phyloP scores from a whole-genome alignment of 2,797 vertebrate species.

The Parambassis ranga region DNA sequence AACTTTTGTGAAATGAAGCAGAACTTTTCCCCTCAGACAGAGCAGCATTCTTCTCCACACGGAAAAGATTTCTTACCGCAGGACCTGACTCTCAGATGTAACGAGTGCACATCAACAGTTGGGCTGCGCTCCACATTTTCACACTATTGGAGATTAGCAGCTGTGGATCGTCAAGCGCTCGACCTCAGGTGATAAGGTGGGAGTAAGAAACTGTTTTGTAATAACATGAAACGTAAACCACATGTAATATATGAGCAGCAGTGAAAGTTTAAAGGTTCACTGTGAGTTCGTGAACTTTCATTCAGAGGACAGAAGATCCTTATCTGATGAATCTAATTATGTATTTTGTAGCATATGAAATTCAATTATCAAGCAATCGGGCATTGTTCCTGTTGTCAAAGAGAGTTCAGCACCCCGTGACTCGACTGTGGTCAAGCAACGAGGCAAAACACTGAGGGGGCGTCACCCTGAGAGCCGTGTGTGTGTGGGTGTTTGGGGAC shows the following conservation, averaged over 20 bases:
- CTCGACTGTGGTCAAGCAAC: constrained; percentile 26
- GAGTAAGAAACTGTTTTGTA: constrained; percentile 8
- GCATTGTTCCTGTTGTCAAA: constrained; percentile 9
- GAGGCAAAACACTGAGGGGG: constrained; percentile 33
- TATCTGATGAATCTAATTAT: constrained; percentile 24
- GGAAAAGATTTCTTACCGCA: constrained; percentile 3
- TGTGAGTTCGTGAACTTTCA: constrained; percentile 36
- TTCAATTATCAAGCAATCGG: constrained; percentile 27
- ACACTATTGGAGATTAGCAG: constrained; percentile 19
- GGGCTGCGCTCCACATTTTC: constrained; percentile 33
- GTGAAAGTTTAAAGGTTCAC: constrained; percentile 21
- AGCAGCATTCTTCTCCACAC: constrained; percentile 19
- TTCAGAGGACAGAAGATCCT: background rate
- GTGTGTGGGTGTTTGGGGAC: constrained; percentile 5
- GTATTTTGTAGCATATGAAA: background rate
- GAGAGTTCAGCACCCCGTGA: constrained; percentile 11
- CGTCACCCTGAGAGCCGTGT: constrained; percentile 14
- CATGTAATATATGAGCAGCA: background rate
- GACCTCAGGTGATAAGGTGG: constrained; percentile 29
- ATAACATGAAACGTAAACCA: constrained; percentile 1
- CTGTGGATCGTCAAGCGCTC: constrained; percentile 28
- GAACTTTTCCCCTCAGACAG: constrained; percentile 10
- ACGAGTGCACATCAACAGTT: constrained; percentile 29
- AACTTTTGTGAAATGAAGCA: constrained; percentile 23
- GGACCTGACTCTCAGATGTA: constrained; percentile 15